Evolutionary conservation across 1,140 invertebrate genomes (phyloP).

Genomic region (Pseudomyrmex cubaensis): DNA sequence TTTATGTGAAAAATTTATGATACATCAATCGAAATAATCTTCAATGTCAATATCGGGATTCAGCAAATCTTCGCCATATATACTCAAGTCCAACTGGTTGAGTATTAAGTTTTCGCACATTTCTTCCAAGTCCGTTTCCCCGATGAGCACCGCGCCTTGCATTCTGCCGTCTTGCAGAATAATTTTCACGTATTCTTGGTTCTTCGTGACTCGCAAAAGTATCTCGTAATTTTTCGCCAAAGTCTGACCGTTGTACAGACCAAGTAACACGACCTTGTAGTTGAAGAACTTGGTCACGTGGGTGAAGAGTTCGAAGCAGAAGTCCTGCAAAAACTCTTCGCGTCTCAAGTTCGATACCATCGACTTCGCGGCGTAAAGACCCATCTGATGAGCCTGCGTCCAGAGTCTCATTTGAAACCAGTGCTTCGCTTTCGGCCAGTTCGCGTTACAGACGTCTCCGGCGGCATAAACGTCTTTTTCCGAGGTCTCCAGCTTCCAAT

Average conservation of each 20-base stretch:
- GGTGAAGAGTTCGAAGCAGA: slow-evolving; percentile 98
- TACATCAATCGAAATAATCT: slow-evolving; percentile 98
- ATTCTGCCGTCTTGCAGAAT: slow-evolving; percentile 94
- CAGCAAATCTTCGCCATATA: slow-evolving; percentile 96
- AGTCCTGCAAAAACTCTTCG: slow-evolving; percentile 92
- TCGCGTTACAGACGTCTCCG: slow-evolving; percentile 95
- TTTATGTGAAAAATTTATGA: slow-evolving; percentile 15
- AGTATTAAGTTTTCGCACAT: slow-evolving; percentile 99
- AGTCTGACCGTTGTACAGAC: slow-evolving; percentile 97
- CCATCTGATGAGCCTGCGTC: slow-evolving; percentile 99
- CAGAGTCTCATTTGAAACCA: slow-evolving; percentile 99
- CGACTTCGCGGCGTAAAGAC: slow-evolving; percentile 95
- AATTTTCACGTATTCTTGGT: slow-evolving; percentile 96
- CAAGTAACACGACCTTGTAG: slow-evolving; percentile 96
- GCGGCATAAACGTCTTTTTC: slow-evolving; percentile 94
- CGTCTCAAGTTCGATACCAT: slow-evolving; percentile 90
- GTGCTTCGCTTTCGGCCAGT: slow-evolving; percentile 91
- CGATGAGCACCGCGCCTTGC: slow-evolving; percentile 97
- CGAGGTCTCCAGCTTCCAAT: slow-evolving; percentile 94
- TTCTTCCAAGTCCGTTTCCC: slow-evolving; percentile 98
- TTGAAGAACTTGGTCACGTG: slow-evolving; percentile 98
- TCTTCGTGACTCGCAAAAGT: slow-evolving; percentile 93
- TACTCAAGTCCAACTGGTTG: slow-evolving; percentile 95
- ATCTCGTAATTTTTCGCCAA: slow-evolving; percentile 94
- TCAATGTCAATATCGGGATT: slow-evolving; percentile 99